Evolutionary conservation across 2,888 invertebrate species (phyloP), one percentile per base, ranked within the genome.

Genomic region (Teleogryllus oceanicus): DNA sequence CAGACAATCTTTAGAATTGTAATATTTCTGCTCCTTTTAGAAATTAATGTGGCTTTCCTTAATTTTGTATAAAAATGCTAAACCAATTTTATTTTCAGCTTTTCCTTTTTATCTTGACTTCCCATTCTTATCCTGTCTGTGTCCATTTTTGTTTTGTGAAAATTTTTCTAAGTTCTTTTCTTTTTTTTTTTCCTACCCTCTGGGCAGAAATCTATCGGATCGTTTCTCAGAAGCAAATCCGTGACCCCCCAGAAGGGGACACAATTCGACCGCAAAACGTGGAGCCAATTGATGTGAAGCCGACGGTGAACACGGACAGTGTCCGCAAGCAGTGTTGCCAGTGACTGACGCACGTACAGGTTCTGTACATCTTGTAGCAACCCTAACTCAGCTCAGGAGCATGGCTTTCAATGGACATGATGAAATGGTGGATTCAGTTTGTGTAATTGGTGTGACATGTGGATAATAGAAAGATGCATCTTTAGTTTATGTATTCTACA

Each of bases 171-270:
- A 80, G n/a, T 37, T 80, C 80, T 83, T 80, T 78, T 83, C 83
- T 82, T 81, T 82, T 82, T 79, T 79, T 79, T 78, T 80, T 77
- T 79, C 62, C 51, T 80, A 62, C 80, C 79, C 78, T 78, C 75
- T 75, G 81, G 81, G 75, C 91, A 97, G 98, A 97, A 92, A 98
- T 98, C 88, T 98, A 98, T 92, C 94, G 97, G 92, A 98, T 98
- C 90, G 98, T 98, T 85, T 98, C 97, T 85, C 97, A 97, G 92
- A 97, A 96, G 92, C 97, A 97, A 91, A 96, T 97, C 89, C 92
- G 96, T 87, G 97, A 97, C 89, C 96, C 96, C 85, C 96, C 96
- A 82, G 97, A 96, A 88, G 96, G 96, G 85, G 97, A 96, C 88
- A 94, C 94, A 84, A 96, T 96, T 90, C 93, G 96, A 87, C 94